Percentiles rank a stretch among this genome's conserved stretches.
These are phyloP conservation scores for Drosophila melanica DNA, from an alignment of 1,140 invertebrate species.

Conservation along the genomic window DNA sequence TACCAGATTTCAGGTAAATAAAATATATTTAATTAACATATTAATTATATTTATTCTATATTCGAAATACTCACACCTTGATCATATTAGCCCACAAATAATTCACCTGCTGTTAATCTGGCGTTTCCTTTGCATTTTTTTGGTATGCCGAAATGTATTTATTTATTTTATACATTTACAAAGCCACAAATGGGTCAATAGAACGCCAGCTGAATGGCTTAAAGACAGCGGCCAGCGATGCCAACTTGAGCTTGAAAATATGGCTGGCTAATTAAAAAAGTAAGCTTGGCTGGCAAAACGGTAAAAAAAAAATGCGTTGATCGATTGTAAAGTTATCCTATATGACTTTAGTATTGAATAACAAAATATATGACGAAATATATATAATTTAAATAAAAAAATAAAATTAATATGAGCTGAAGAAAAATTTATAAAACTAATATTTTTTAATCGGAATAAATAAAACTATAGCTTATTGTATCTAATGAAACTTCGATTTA, in stretches of 20 bases:
- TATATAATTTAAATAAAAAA: no score
- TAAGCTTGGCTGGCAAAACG: slow-evolving; percentile 32
- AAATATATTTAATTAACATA: no score
- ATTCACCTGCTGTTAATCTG: background rate
- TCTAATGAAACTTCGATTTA: no score
- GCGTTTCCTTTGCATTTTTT: slow-evolving; percentile 2
- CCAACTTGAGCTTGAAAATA: slow-evolving; percentile 52
- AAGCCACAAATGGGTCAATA: slow-evolving; percentile 71
- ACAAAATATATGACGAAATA: no score
- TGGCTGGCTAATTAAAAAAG: slow-evolving; percentile 75
- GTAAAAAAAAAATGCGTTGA: background rate
- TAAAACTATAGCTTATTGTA: background rate
- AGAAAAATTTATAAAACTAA: background rate
- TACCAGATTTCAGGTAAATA: no score
- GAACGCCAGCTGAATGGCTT: slow-evolving; percentile 51
- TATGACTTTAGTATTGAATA: background rate
- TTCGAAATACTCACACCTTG: no score
- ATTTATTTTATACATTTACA: slow-evolving; percentile 20
- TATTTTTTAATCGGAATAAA: no score
- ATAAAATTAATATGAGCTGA: no score
- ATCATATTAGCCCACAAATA: background rate
- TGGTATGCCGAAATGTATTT: slow-evolving; percentile 44
- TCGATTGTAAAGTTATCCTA: slow-evolving; percentile 33
- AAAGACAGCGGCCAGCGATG: slow-evolving; percentile 25
- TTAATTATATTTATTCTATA: no score